Conservation (phyloP, 1,140 invertebrate species). For the Ips typographus region DNA sequence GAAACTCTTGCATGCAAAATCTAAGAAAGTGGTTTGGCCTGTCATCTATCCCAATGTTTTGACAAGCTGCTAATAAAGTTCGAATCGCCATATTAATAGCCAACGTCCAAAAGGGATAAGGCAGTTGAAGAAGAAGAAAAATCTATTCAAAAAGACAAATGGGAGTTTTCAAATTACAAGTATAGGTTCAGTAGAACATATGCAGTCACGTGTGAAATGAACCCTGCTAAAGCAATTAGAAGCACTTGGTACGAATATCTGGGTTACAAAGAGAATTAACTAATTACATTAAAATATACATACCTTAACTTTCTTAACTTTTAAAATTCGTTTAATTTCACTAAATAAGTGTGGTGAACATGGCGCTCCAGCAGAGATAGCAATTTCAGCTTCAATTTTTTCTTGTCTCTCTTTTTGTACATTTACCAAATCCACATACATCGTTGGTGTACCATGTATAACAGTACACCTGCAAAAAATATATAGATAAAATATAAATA, state of each 20-base stretch:
- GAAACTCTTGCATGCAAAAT: too few relatives aligned
- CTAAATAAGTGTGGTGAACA: conserved; percentile 72
- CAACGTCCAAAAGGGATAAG: too few relatives aligned
- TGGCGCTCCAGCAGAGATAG: conserved; percentile 73
- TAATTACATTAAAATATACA: conserved; percentile 20
- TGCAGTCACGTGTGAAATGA: background rate
- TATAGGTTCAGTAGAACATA: background rate
- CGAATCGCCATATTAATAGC: too few relatives aligned
- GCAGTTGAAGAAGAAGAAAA: too few relatives aligned
- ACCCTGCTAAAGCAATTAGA: background rate
- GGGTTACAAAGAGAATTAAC: background rate
- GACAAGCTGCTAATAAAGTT: too few relatives aligned
- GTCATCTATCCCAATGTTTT: too few relatives aligned
- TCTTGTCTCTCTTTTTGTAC: conserved; percentile 56
- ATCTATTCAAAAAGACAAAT: too few relatives aligned
- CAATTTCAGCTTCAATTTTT: conserved; percentile 57
- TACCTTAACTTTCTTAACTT: conserved; percentile 48
- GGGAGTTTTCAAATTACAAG: too few relatives aligned
- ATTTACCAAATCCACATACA: conserved; percentile 86
- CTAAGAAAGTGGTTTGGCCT: too few relatives aligned
- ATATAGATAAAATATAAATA: background rate
- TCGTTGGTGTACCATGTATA: conserved; percentile 92
- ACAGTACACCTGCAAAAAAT: conserved; percentile 66
- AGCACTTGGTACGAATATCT: background rate
- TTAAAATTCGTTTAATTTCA: conserved; percentile 54